Evolutionary conservation across 2,888 invertebrate species (phyloP).

Genomic region (Imbricaverruca yamaguchii): DNA sequence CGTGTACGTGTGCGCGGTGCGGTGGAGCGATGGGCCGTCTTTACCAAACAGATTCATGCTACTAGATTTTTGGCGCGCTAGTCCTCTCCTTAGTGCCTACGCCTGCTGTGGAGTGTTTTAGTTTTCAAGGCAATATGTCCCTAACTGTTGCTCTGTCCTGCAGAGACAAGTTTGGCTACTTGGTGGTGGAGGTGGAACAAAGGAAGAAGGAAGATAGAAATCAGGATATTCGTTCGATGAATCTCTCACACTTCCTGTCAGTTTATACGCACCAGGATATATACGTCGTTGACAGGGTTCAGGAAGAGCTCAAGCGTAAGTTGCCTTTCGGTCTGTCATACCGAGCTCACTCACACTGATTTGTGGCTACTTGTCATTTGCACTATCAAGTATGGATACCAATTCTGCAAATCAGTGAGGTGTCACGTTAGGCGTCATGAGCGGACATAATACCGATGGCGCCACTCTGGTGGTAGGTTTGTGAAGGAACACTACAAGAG

Average conservation of each 20-base stretch:
- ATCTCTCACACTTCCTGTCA: background rate
- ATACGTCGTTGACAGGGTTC: background rate
- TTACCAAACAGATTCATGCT: no score
- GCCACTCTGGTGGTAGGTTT: no score
- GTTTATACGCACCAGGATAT: background rate
- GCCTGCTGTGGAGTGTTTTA: background rate
- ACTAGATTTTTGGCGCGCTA: background rate
- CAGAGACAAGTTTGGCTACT: background rate
- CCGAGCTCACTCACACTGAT: background rate
- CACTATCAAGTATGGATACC: background rate
- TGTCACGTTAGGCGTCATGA: background rate
- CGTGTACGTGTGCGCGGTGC: no score
- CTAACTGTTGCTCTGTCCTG: background rate
- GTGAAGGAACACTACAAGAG: no score
- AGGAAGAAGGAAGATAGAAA: background rate
- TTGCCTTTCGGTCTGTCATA: background rate
- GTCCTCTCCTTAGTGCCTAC: background rate
- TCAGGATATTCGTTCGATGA: background rate
- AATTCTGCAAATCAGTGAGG: background rate
- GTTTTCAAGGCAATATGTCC: background rate
- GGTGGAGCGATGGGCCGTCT: no score
- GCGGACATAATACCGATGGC: background rate
- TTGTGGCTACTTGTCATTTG: background rate
- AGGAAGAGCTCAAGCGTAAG: background rate
- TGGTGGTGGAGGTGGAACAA: background rate